These are phyloP conservation scores for Sycophila texana DNA, from an alignment of 2,888 invertebrate genomes.

Conservation along the genomic window DNA sequence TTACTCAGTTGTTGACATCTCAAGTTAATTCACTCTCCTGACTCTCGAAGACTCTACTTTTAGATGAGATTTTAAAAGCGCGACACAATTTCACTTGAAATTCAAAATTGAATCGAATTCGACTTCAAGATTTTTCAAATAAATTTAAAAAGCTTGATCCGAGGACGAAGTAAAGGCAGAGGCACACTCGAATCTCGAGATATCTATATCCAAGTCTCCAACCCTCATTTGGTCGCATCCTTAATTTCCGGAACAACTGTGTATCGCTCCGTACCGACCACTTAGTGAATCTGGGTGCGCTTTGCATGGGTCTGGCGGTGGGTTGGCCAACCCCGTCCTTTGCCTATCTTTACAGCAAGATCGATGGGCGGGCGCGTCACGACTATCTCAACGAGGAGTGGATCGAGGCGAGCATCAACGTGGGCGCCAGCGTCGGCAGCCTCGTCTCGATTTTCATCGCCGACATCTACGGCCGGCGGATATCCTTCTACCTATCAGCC, in stretches of 20 bases:
- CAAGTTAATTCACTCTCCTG: no score
- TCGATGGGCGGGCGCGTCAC: not conserved
- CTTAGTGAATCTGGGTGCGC: constrained; percentile 61
- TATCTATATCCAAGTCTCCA: not conserved
- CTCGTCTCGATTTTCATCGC: constrained; percentile 59
- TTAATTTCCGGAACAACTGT: constrained; percentile 6
- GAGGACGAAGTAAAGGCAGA: no score
- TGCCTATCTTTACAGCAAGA: constrained; percentile 26
- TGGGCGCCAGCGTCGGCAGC: constrained; percentile 61
- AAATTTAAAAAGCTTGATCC: not conserved
- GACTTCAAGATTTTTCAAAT: not conserved
- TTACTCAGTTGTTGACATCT: no score
- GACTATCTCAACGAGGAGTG: constrained; percentile 26
- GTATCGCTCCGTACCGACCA: no score
- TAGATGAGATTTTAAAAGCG: no score
- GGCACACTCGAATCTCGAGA: no score
- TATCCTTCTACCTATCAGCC: constrained; percentile 58
- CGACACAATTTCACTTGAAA: no score
- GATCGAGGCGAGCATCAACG: constrained; percentile 55
- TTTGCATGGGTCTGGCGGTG: constrained; percentile 60
- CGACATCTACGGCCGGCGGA: constrained; percentile 59
- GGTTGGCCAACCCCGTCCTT: constrained; percentile 59
- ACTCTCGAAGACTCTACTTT: no score
- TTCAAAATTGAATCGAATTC: not conserved
- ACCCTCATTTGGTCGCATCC: constrained; percentile 17